phyloP scores from a whole-genome alignment of 2,797 vertebrate genomes.

The Betta splendens region DNA sequence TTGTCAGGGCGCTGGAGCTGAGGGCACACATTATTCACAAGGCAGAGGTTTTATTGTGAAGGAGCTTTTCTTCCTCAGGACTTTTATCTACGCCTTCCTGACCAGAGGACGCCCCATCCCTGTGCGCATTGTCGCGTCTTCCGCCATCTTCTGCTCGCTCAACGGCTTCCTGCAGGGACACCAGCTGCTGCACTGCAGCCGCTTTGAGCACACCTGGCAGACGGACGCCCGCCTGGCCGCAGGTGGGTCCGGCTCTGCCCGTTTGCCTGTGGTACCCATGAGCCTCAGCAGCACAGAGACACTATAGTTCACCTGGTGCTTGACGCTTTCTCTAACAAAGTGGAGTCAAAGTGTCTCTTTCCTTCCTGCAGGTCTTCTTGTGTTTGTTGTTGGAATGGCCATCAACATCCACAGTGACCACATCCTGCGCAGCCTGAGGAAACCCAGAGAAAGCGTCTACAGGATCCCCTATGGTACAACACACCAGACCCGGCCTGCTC shows the following conservation, averaged over 20 bases:
- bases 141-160: constrained; percentile 83
- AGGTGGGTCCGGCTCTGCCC: no score
- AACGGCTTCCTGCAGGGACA: constrained; percentile 92
- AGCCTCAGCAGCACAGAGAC: no score
- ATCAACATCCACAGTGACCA: constrained; percentile 94
- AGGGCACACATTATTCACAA: no score
- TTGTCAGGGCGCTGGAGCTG: no score
- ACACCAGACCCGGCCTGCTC: background rate
- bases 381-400: constrained; percentile 88
- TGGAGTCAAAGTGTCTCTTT: background rate
- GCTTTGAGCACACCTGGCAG: constrained; percentile 78
- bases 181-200: constrained; percentile 86
- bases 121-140: constrained; percentile 68
- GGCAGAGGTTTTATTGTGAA: no score
- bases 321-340: background rate
- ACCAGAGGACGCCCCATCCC: constrained; percentile 85
- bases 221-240: constrained; percentile 73
- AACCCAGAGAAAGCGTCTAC: constrained; percentile 87
- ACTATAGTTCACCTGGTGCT: no score
- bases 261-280: no score
- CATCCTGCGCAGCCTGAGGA: constrained; percentile 85
- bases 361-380: constrained; percentile 77
- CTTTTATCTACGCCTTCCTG: constrained; percentile 85
- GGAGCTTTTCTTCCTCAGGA: constrained; percentile 69
- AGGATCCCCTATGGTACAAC: constrained; percentile 90